phyloP scores from a whole-genome alignment of 2,888 invertebrate species.

The Harpalus rubripes region DNA sequence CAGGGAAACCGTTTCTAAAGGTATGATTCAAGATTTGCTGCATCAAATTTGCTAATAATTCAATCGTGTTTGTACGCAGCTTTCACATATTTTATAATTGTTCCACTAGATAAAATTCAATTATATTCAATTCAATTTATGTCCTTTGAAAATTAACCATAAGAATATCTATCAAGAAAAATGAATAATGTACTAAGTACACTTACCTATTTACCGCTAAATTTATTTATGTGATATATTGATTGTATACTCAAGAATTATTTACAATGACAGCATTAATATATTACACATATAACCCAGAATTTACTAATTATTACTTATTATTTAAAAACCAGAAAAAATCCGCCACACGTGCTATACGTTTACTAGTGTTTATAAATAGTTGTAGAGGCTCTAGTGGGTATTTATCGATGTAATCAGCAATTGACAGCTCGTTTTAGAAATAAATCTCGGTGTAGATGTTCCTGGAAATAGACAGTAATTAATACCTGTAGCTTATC shows the following conservation, averaged over 20 bases:
- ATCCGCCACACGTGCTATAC: slow-evolving; percentile 13
- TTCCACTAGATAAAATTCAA: not conserved
- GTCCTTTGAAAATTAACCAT: not conserved
- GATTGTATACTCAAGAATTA: slow-evolving; percentile 14
- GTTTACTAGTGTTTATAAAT: slow-evolving; percentile 34
- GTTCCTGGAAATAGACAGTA: slow-evolving; percentile 26
- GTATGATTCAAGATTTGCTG: too few relatives aligned
- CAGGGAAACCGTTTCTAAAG: too few relatives aligned
- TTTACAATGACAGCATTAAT: slow-evolving; percentile 19
- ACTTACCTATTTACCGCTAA: slow-evolving; percentile 27
- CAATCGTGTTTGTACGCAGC: not conserved
- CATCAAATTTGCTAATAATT: too few relatives aligned
- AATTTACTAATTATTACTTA: slow-evolving; percentile 44
- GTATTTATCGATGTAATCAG: slow-evolving; percentile 59
- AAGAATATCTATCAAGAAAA: not conserved
- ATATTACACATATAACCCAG: slow-evolving; percentile 45
- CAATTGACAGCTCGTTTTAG: slow-evolving; percentile 49
- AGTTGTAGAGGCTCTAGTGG: slow-evolving; percentile 32
- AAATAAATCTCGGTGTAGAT: slow-evolving; percentile 46
- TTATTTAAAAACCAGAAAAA: not conserved
- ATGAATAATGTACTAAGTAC: slow-evolving; percentile 9
- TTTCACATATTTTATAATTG: slow-evolving; percentile 1
- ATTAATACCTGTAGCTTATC: slow-evolving; percentile 60
- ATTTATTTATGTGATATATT: slow-evolving; percentile 38
- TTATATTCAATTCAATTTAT: slow-evolving; percentile 7